Conservation (phyloP, 2,888 invertebrate genomes). For the Melanargia galathea region DNA sequence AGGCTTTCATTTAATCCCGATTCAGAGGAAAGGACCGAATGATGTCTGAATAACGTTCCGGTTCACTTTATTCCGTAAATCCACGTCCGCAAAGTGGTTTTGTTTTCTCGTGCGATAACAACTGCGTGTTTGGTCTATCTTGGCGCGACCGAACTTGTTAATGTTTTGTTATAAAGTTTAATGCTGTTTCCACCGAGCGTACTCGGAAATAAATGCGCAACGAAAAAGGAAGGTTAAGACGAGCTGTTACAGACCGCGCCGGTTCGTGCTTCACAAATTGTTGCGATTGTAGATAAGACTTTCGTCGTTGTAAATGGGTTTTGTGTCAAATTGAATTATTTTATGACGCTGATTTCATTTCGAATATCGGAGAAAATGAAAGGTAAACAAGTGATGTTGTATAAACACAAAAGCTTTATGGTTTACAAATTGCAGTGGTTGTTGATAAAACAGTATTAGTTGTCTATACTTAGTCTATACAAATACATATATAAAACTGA, state of each 20-base stretch:
- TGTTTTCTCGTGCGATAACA: slow-evolving; percentile 38
- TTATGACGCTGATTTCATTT: slow-evolving; percentile 10
- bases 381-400: slow-evolving; percentile 11
- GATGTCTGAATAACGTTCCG: slow-evolving; percentile 27
- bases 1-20: slow-evolving; percentile 13
- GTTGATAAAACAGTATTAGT: not conserved
- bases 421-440: slow-evolving; percentile 1
- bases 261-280: slow-evolving; percentile 25
- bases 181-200: slow-evolving; percentile 41
- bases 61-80: slow-evolving; percentile 34
- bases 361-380: slow-evolving; percentile 3
- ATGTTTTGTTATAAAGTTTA: slow-evolving; percentile 43
- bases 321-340: slow-evolving; percentile 23
- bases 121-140: slow-evolving; percentile 39
- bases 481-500: no score
- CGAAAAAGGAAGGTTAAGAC: slow-evolving; percentile 22
- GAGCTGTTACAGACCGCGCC: slow-evolving; percentile 21
- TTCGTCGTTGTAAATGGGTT: slow-evolving; percentile 19
- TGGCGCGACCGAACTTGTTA: slow-evolving; percentile 42
- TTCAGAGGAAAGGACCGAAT: slow-evolving; percentile 19
- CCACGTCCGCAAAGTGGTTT: slow-evolving; percentile 35
- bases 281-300: slow-evolving; percentile 24
- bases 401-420: not conserved
- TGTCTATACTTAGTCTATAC: not conserved
- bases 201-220: slow-evolving; percentile 41